These are phyloP conservation scores for Lethocerus indicus DNA, from an alignment of 1,140 invertebrate genomes.

Conservation along the genomic window DNA sequence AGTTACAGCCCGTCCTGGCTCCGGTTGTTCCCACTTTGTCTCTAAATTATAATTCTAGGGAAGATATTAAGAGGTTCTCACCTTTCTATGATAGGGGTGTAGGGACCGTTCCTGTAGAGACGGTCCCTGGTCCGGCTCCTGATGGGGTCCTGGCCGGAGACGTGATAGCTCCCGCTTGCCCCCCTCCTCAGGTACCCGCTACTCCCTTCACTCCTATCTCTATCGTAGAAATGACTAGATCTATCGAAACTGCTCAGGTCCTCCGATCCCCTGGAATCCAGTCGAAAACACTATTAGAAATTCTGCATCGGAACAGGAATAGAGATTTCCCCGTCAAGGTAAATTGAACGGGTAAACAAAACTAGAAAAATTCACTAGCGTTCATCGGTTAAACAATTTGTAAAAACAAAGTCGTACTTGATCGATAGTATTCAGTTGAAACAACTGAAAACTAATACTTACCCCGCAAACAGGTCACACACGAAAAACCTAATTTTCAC, in stretches of 20 bases:
- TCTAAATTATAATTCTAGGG: no score
- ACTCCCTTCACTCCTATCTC: constrained; percentile 18
- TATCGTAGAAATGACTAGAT: constrained; percentile 30
- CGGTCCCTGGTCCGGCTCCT: constrained; percentile 23
- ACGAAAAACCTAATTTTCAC: no score
- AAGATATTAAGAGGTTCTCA: constrained; percentile 7
- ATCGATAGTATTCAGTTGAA: no score
- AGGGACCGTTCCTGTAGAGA: constrained; percentile 30
- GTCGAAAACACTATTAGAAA: no score
- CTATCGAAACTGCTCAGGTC: constrained; percentile 26
- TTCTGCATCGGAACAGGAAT: no score
- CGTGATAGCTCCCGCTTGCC: constrained; percentile 21
- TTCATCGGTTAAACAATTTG: no score
- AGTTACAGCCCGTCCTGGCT: neutral
- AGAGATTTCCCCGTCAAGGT: no score
- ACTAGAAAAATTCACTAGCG: no score
- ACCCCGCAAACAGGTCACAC: no score
- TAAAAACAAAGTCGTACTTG: no score
- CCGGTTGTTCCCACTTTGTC: neutral
- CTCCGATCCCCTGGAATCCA: constrained; percentile 22
- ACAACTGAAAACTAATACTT: no score
- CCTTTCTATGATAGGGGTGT: constrained; percentile 27
- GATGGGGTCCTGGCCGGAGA: constrained; percentile 21
- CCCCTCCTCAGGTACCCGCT: constrained; percentile 24
- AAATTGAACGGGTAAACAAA: no score